Base-by-base conservation (phyloP, 2,888 invertebrate species). In the Aradus depressus region DNA sequence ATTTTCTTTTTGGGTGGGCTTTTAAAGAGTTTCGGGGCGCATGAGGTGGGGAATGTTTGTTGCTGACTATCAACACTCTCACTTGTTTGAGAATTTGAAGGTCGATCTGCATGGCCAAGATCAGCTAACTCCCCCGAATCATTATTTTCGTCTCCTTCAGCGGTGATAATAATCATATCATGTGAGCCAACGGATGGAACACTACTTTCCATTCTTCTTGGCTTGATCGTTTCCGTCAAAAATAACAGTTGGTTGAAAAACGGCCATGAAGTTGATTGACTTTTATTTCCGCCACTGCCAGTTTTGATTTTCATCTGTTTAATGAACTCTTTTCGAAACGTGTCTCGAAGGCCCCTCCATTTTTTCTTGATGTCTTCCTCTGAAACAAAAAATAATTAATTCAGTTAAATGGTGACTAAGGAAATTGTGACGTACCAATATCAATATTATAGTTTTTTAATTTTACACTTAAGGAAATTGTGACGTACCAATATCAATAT, bases 311-410 rank as follows among this genome's bases (percentile, higher is more conserved):
- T 23, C n/a, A 26, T 39, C 25, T 26, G 22, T 49, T 39, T 49
- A 16, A 34, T 49, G 39, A 25, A 28, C 41, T 39, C 49, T 37
- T 49, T 49, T 38, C 49, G 39, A 49, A 41, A 49, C 23, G 39
- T 39, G 23, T 49, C 49, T 39, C 49, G 41, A 21, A 41, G 41
- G 41, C 22, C 4, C 22, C 41, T 22, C 21, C 41, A 41, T 41
- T 19, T 41, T 19, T 18, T 22, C 22, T 19, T 41, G 25, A 41
- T 25, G 18, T 37, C 37, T 37, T 37, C 37, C 37, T 37, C 37
- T 37, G 37, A 37, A 37, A 37, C 37, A 37, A 37, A 37, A 37
- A 12, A 12, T 37, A 19, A 19, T 37, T 16, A 35, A 35, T 35
- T 5, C 35, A 35, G 18, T 35, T 14, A 16, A 35, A 35, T 16